Evolutionary conservation across 2,888 invertebrate genomes (phyloP), one percentile per base, ranked within the genome.

Genomic region (Lithophane semibrunnea): DNA sequence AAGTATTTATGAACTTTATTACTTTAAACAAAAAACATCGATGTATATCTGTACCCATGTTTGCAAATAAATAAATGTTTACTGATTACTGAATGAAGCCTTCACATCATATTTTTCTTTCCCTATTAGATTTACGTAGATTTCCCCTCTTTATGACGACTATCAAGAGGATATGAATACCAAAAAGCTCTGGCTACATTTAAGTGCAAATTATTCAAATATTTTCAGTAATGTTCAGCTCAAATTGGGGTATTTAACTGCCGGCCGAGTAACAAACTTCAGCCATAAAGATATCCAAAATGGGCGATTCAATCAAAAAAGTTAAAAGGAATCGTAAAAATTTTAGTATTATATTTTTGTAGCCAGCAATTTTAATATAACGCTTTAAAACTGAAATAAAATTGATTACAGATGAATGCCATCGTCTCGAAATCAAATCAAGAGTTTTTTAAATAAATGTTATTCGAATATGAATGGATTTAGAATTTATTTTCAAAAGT

Each of bases 261-360:
- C 86, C 73, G 69, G 80, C 80, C 76, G 68, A 86, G 86, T 74
- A 80, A 69, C 78, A 79, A 88, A 88, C 88, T 86, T 86, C 69
- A 75, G 79, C 66, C 79, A 70, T 88, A 86, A 86, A 86, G 80
- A 88, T 78, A 83, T 86, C 69, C 77, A 88, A 83, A 80, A 86
- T 80, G 86, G 83, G 71, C 42, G 78, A 86, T 88, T 80, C 83
- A 88, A 88, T 86, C 86, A 86, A 88, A 88, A 87, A 86, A 80
- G 64, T 86, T 80, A 47, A 77, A 74, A 21, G 37, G 73, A 79
- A 79, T 76, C 83, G 88, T 88, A 86, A 88, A 86, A 86, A 68
- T 42, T 65, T 73, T 76, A 78, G 64, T 79, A 76, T 77, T 63
- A 77, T 76, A 83, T 85, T 88, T 86, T 80, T 83, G 64, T 67